phyloP scores from a whole-genome alignment of 2,113 vertebrate genomes.

The Rostratula benghalensis region DNA sequence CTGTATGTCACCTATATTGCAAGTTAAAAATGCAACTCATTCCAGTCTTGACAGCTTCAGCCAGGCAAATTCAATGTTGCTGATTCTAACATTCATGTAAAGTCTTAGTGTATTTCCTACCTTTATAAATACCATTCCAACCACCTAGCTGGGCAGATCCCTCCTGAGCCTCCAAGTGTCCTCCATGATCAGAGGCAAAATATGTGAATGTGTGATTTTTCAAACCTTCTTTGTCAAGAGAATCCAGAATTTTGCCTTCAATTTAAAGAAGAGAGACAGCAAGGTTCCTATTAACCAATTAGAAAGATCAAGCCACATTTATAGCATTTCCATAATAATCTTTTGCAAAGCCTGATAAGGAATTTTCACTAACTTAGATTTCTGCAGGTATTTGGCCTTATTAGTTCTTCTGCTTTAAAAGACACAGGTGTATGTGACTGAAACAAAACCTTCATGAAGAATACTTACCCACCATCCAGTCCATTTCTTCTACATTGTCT shows the following conservation, averaged over 20 bases:
- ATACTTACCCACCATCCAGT: conserved; percentile 84
- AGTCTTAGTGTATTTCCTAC: conserved; percentile 29
- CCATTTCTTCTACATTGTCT: conserved; percentile 87
- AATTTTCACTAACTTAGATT: not conserved
- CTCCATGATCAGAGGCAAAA: conserved; percentile 89
- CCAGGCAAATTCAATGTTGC: not conserved
- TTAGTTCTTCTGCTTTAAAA: not conserved
- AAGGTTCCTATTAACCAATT: not conserved
- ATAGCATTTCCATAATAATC: not conserved
- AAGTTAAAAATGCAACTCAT: not conserved
- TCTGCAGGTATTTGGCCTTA: not conserved
- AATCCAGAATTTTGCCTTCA: conserved; percentile 80
- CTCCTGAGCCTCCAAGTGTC: conserved; percentile 74
- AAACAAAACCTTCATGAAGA: not conserved
- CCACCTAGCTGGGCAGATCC: conserved; percentile 53
- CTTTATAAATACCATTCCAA: conserved; percentile 84
- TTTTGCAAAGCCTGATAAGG: not conserved
- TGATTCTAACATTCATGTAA: not conserved
- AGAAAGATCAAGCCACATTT: not conserved
- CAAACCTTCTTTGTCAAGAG: conserved; percentile 75
- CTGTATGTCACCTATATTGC: not conserved
- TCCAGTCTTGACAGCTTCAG: not conserved
- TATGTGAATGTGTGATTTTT: conserved; percentile 80
- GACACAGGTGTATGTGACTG: not conserved
- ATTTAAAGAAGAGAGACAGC: not conserved